Evolutionary conservation across 2,888 invertebrate genomes (phyloP).

Genomic region (Eupithecia insigniata): DNA sequence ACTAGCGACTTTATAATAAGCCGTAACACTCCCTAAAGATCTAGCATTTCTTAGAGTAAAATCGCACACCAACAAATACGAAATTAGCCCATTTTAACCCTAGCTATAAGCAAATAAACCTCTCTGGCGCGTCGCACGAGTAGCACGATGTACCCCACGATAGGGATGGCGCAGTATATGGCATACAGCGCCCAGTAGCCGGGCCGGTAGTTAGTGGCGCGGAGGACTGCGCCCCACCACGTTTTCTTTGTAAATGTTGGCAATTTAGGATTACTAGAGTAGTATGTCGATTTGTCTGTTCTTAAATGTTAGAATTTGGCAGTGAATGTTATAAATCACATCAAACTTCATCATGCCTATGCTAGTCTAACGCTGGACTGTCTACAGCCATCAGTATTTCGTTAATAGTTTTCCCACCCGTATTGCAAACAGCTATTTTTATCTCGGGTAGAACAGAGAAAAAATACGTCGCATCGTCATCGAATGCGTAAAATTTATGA

Average conservation of each 20-base stretch:
- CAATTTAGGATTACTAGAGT: neutral
- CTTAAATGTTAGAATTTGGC: neutral
- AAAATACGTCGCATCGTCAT: too few species aligned
- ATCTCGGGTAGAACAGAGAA: too few species aligned
- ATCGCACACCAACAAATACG: too few species aligned
- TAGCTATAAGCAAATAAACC: slow-evolving; percentile 73
- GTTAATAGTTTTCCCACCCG: too few species aligned
- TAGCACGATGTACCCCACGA: slow-evolving; percentile 87
- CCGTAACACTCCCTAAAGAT: too few species aligned
- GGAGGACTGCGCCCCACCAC: slow-evolving; percentile 90
- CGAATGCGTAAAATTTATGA: too few species aligned
- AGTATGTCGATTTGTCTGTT: neutral
- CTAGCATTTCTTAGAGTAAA: too few species aligned
- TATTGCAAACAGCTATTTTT: too few species aligned
- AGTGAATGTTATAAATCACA: neutral
- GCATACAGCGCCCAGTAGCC: slow-evolving; percentile 93
- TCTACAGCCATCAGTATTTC: neutral
- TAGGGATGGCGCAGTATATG: slow-evolving; percentile 89
- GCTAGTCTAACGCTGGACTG: neutral
- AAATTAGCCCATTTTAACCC: neutral
- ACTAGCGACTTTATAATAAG: too few species aligned
- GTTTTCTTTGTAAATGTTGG: slow-evolving; percentile 65
- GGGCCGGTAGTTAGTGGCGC: slow-evolving; percentile 90
- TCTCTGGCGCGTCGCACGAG: slow-evolving; percentile 87
- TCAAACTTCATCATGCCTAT: too few species aligned